These are phyloP conservation scores for Orthochromis indermauri DNA, from an alignment of 2,113 vertebrate genomes.

Conservation along the genomic window DNA sequence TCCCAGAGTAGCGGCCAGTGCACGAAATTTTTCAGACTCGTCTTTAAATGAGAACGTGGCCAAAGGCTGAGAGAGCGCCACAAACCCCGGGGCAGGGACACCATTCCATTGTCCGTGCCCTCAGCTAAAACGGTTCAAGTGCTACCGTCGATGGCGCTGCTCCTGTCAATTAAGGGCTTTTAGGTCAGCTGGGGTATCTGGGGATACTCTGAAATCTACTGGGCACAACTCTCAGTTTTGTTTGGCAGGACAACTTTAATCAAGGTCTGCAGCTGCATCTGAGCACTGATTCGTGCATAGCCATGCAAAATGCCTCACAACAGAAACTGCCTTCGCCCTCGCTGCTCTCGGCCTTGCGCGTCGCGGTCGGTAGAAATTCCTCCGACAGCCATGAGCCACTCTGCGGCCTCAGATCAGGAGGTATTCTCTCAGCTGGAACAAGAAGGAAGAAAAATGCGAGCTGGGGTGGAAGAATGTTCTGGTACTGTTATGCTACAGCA, in stretches of 20 bases:
- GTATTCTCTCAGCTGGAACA: slow-evolving; percentile 13
- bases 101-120: not conserved
- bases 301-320: not conserved
- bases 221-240: not conserved
- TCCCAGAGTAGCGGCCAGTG: not conserved
- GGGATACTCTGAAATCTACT: not conserved
- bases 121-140: slow-evolving; percentile 15
- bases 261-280: not conserved
- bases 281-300: not conserved
- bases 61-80: not conserved
- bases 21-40: not conserved
- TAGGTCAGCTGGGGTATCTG: not conserved
- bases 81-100: not conserved
- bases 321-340: not conserved
- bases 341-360: not conserved
- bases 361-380: slow-evolving; percentile 18
- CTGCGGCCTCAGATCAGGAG: not conserved
- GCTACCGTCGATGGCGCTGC: not conserved
- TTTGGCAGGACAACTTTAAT: not conserved
- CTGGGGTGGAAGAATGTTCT: not conserved
- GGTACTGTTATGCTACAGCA: not conserved
- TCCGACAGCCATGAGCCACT: not conserved
- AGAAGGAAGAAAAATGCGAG: slow-evolving; percentile 3
- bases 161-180: slow-evolving; percentile 7
- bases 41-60: not conserved